Percentiles rank a stretch among this genome's conserved stretches.
These are phyloP conservation scores for Ornithoptera alexandrae DNA, from an alignment of 2,888 invertebrate genomes.

Conservation along the genomic window DNA sequence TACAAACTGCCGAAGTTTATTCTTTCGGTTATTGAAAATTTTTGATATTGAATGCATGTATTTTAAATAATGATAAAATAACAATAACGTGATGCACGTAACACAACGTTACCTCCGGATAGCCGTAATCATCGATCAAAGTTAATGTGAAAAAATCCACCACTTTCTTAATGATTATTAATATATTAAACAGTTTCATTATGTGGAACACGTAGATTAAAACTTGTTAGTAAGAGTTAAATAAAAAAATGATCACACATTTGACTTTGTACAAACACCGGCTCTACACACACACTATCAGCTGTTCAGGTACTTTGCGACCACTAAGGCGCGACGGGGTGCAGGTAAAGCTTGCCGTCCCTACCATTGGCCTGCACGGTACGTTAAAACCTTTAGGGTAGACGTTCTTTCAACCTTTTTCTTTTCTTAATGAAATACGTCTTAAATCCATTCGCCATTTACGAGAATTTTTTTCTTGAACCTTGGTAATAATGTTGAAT, in stretches of 20 bases:
- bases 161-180: slow-evolving; percentile 45
- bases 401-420: slow-evolving; percentile 19
- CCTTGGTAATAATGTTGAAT: slow-evolving; percentile 1
- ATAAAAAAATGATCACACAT: background rate
- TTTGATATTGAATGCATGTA: slow-evolving; percentile 38
- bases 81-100: slow-evolving; percentile 3
- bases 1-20: slow-evolving; percentile 42
- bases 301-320: slow-evolving; percentile 23
- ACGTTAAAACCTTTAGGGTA: slow-evolving; percentile 22
- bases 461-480: background rate
- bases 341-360: slow-evolving; percentile 53
- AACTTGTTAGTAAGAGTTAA: slow-evolving; percentile 31
- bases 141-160: slow-evolving; percentile 38
- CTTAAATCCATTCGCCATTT: background rate
- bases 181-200: slow-evolving; percentile 45
- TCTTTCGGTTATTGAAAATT: slow-evolving; percentile 38
- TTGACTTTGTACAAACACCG: slow-evolving; percentile 31
- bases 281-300: slow-evolving; percentile 15
- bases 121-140: slow-evolving; percentile 39
- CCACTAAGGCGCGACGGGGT: slow-evolving; percentile 35
- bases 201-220: slow-evolving; percentile 39
- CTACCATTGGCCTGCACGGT: slow-evolving; percentile 22
- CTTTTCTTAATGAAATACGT: slow-evolving; percentile 9
- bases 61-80: slow-evolving; percentile 30
- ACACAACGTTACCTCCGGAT: slow-evolving; percentile 39